phyloP scores from a whole-genome alignment of 2,113 vertebrate genomes.

The Sebastes schlegelii region DNA sequence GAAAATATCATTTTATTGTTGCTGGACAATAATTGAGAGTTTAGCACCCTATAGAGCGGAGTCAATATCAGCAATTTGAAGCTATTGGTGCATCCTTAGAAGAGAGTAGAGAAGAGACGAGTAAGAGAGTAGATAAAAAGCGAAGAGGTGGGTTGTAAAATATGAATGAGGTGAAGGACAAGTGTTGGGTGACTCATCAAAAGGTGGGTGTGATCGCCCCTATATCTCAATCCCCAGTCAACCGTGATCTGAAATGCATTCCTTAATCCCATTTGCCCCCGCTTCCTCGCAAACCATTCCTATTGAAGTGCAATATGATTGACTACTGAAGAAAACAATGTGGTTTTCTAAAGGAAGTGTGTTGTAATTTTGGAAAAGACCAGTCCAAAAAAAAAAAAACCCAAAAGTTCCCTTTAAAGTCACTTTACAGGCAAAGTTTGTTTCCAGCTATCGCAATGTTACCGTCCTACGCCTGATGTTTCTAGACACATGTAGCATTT shows the following conservation, averaged over 20 bases:
- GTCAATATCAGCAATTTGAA: neutral
- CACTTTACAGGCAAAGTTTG: slow-evolving; percentile 28
- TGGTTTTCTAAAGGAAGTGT: slow-evolving; percentile 20
- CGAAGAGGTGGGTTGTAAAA: slow-evolving; percentile 9
- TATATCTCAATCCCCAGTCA: slow-evolving; percentile 11
- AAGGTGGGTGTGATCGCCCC: neutral
- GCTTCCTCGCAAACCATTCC: slow-evolving; percentile 23
- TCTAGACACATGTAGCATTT: slow-evolving; percentile 56
- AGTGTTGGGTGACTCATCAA: neutral
- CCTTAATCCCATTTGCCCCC: slow-evolving; percentile 17
- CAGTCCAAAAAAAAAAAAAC: neutral
- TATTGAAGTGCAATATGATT: slow-evolving; percentile 81
- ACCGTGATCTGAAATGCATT: slow-evolving; percentile 24
- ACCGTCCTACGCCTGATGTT: neutral
- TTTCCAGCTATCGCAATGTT: neutral
- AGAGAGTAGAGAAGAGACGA: neutral
- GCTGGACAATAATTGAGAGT: neutral
- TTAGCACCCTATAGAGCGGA: neutral
- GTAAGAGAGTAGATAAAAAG: neutral
- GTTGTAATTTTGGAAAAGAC: slow-evolving; percentile 3
- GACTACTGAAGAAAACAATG: slow-evolving; percentile 71
- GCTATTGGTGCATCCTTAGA: slow-evolving; percentile 8
- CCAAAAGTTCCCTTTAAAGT: slow-evolving; percentile 21
- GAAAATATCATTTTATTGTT: neutral
- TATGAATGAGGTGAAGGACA: neutral